Conservation (phyloP, 2,888 invertebrate genomes). For the Ichneumoninae sp. region DNA sequence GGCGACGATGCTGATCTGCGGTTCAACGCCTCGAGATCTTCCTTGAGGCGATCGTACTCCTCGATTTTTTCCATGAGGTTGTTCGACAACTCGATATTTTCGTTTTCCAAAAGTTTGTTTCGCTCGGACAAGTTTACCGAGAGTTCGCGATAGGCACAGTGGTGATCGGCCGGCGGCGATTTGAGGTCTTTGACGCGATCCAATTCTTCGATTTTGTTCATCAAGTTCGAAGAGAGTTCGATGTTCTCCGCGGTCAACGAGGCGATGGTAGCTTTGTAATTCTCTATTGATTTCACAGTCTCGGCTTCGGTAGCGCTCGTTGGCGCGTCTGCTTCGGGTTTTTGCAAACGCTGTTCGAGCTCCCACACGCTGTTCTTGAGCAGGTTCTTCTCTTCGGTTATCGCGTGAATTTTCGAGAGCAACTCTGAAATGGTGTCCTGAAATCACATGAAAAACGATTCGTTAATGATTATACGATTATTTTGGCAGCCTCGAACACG, state of each 20-base stretch:
- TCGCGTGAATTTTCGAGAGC: slow-evolving; percentile 68
- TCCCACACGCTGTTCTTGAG: slow-evolving; percentile 68
- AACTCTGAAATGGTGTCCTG: slow-evolving; percentile 74
- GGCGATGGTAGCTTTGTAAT: slow-evolving; percentile 71
- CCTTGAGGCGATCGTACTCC: slow-evolving; percentile 74
- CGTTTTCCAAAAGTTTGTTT: slow-evolving; percentile 69
- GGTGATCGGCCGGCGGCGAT: slow-evolving; percentile 73
- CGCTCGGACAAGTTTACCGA: slow-evolving; percentile 63
- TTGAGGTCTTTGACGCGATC: slow-evolving; percentile 75
- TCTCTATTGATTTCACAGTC: slow-evolving; percentile 54
- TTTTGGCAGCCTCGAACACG: not conserved
- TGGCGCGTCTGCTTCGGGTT: slow-evolving; percentile 21
- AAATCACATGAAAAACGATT: slow-evolving; percentile 31
- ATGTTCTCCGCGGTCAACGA: slow-evolving; percentile 74
- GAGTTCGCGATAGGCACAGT: slow-evolving; percentile 75
- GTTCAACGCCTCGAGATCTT: slow-evolving; percentile 70
- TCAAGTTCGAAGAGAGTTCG: slow-evolving; percentile 86
- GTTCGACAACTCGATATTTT: slow-evolving; percentile 76
- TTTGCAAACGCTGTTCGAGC: slow-evolving; percentile 69
- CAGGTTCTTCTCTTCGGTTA: slow-evolving; percentile 65
- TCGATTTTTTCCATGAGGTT: slow-evolving; percentile 77
- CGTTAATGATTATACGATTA: not conserved
- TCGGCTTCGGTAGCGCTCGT: slow-evolving; percentile 66
- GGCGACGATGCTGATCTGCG: not conserved
- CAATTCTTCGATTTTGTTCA: slow-evolving; percentile 86